phyloP scores from a whole-genome alignment of 1,140 invertebrate genomes.

The Octopus sinensis region DNA sequence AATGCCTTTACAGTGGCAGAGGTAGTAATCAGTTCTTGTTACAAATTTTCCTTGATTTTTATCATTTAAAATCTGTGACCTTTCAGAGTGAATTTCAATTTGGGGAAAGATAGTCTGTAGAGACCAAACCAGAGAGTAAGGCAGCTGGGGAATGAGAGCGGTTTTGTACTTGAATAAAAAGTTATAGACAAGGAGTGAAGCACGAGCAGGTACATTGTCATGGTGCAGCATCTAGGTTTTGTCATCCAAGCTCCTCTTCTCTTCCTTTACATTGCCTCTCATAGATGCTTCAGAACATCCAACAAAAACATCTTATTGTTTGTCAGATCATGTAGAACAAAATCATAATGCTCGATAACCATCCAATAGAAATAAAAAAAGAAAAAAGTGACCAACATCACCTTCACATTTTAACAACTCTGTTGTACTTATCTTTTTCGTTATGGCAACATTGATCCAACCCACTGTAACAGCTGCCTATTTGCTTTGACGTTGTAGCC shows the following conservation, averaged over 20 bases:
- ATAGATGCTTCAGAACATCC: neutral
- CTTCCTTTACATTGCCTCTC: too few relatives aligned
- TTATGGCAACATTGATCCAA: too few relatives aligned
- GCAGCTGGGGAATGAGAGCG: neutral
- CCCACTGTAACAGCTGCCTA: neutral
- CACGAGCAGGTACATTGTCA: neutral
- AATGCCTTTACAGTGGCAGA: neutral
- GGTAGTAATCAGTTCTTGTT: neutral
- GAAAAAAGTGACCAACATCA: neutral
- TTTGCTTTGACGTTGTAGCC: neutral
- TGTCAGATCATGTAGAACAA: neutral
- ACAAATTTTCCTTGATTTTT: neutral
- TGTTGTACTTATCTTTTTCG: neutral
- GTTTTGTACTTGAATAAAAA: neutral
- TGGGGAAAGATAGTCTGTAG: neutral
- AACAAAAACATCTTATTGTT: neutral
- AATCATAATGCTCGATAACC: neutral
- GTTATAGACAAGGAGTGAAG: neutral
- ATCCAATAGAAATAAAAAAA: neutral
- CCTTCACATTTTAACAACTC: slow-evolving; percentile 1
- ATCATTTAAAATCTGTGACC: slow-evolving; percentile 1
- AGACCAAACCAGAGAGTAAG: neutral
- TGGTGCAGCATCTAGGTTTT: neutral
- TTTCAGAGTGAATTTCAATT: slow-evolving; percentile 2
- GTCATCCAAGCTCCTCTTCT: neutral